Evolutionary conservation across 2,888 invertebrate genomes (phyloP).

Genomic region (Lamproptera curius): DNA sequence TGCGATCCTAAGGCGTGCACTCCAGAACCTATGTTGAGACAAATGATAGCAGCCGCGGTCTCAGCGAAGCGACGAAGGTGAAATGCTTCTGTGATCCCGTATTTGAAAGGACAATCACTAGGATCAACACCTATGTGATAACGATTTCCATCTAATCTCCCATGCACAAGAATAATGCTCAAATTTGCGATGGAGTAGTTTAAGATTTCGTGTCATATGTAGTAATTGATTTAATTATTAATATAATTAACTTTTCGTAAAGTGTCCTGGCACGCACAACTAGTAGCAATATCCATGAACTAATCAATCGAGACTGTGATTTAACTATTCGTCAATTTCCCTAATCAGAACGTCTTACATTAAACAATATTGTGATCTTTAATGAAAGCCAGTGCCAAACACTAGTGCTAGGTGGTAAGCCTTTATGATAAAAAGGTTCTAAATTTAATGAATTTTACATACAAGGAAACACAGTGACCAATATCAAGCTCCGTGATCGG

Average conservation of each 20-base stretch:
- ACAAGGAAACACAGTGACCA: conserved; percentile 51
- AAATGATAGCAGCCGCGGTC: conserved; percentile 92
- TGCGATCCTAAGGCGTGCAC: conserved; percentile 95
- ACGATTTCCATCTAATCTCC: conserved; percentile 63
- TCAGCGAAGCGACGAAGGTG: conserved; percentile 86
- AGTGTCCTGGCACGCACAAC: conserved; percentile 67
- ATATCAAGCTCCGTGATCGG: conserved; percentile 50
- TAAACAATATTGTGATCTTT: conserved; percentile 52
- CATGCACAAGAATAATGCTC: conserved; percentile 75
- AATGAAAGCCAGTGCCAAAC: conserved; percentile 73
- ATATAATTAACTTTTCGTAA: conserved; percentile 55
- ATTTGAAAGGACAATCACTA: conserved; percentile 52
- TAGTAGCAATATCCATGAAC: conserved; percentile 45
- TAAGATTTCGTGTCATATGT: conserved; percentile 76
- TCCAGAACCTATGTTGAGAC: conserved; percentile 92
- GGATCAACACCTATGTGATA: conserved; percentile 60
- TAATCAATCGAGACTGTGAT: conserved; percentile 73
- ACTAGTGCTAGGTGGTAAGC: conserved; percentile 72
- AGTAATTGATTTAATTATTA: conserved; percentile 55
- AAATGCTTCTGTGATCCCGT: conserved; percentile 47
- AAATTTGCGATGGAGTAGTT: conserved; percentile 72
- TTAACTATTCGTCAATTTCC: conserved; percentile 55
- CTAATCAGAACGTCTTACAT: conserved; percentile 48
- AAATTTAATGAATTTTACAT: conserved; percentile 53
- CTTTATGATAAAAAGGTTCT: conserved; percentile 61